These are phyloP conservation scores for Yponomeuta plumbellus DNA, from an alignment of 2,888 invertebrate genomes.

Conservation along the genomic window DNA sequence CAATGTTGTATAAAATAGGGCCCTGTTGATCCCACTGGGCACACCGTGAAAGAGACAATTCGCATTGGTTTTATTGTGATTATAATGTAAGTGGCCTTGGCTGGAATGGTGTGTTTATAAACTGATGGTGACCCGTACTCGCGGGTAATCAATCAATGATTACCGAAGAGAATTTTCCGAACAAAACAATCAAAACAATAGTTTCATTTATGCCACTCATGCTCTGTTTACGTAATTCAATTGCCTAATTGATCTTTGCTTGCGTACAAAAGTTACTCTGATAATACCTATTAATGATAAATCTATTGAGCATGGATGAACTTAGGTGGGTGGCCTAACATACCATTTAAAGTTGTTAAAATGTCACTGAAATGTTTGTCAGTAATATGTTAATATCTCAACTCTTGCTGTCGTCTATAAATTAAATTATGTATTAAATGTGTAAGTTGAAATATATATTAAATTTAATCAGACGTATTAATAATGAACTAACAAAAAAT, in stretches of 20 bases:
- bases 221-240: background rate
- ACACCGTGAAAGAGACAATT: background rate
- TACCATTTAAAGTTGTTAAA: too few relatives aligned
- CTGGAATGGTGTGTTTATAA: slow-evolving; percentile 22
- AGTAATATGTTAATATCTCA: too few relatives aligned
- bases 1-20: too few relatives aligned
- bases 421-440: too few relatives aligned
- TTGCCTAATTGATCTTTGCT: background rate
- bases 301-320: too few relatives aligned
- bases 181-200: background rate
- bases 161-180: background rate
- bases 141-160: slow-evolving; percentile 4
- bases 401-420: too few relatives aligned
- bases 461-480: too few relatives aligned
- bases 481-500: too few relatives aligned
- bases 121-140: background rate
- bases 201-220: background rate
- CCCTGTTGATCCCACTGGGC: too few relatives aligned
- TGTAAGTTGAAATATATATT: too few relatives aligned
- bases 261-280: background rate
- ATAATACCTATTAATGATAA: background rate
- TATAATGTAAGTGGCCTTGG: background rate
- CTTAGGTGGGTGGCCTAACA: too few relatives aligned
- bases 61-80: background rate
- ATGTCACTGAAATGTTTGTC: too few relatives aligned